Conservation (phyloP, 2,797 vertebrate species). For the Trachops cirrhosus region DNA sequence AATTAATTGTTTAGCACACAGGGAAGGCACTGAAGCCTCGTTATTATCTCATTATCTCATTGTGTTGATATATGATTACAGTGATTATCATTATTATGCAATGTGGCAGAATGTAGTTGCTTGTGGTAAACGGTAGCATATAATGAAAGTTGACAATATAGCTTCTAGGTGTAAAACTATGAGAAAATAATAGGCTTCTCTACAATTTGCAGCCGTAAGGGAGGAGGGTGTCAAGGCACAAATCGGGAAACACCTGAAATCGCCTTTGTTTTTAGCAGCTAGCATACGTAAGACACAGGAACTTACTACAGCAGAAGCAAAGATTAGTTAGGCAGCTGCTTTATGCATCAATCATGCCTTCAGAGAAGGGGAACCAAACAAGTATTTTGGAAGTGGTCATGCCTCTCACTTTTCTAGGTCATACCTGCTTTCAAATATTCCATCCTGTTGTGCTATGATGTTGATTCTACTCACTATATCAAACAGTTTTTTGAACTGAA, state of each 20-base stretch:
- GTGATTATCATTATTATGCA: conserved; percentile 16
- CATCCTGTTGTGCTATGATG: not conserved
- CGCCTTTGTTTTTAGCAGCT: not conserved
- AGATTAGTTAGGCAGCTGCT: not conserved
- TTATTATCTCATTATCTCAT: conserved; percentile 27
- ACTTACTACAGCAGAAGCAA: not conserved
- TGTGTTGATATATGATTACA: conserved; percentile 32
- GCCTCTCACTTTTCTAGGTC: not conserved
- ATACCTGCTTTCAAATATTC: not conserved
- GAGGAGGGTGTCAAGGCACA: not conserved
- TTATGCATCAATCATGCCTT: not conserved
- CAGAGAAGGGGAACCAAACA: not conserved
- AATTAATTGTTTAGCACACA: not conserved
- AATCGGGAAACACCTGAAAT: not conserved
- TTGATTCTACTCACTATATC: not conserved
- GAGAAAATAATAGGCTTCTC: not conserved
- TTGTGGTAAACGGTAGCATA: not conserved
- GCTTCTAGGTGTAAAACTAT: not conserved
- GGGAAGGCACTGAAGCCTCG: conserved; percentile 19
- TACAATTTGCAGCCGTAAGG: not conserved
- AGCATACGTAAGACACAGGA: not conserved
- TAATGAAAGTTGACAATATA: not conserved
- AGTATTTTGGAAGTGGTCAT: not conserved
- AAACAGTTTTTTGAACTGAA: not conserved
- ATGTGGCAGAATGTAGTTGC: not conserved